Conservation (phyloP, 2,113 vertebrate genomes). For the Vidua macroura region DNA sequence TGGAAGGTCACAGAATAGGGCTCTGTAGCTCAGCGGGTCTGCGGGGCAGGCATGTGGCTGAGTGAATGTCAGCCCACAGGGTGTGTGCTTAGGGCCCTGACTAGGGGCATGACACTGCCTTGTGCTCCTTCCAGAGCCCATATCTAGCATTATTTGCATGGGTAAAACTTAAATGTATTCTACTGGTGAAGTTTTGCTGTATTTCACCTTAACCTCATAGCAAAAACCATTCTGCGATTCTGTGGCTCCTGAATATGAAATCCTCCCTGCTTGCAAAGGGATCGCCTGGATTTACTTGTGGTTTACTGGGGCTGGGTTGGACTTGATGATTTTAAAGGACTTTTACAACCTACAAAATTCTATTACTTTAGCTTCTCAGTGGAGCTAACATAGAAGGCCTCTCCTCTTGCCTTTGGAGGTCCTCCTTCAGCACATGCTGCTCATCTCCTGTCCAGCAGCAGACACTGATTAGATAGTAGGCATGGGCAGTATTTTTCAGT, state of each 20-base stretch:
- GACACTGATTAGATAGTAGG: accelerated
- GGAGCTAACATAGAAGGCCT: neutral
- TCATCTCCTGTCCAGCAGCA: neutral
- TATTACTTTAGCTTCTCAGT: neutral
- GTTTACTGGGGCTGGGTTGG: neutral
- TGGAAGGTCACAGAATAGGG: neutral
- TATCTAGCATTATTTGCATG: neutral
- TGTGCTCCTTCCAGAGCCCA: neutral
- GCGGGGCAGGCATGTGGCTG: neutral
- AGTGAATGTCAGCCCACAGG: neutral
- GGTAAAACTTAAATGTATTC: neutral
- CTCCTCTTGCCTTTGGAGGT: neutral
- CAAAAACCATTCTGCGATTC: neutral
- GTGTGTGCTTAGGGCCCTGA: neutral
- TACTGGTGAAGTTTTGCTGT: neutral
- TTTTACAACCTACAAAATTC: neutral
- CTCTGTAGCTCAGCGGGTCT: neutral
- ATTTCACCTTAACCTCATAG: neutral
- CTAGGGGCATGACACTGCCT: neutral
- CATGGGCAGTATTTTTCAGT: neutral
- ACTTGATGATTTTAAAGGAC: neutral
- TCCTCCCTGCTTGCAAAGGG: neutral
- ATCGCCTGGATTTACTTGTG: neutral
- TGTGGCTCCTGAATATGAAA: neutral
- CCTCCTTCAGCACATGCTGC: neutral